Evolutionary conservation across 2,113 vertebrate genomes (phyloP), one percentile per base, ranked within the genome.

Genomic region (Barbus barbus): DNA sequence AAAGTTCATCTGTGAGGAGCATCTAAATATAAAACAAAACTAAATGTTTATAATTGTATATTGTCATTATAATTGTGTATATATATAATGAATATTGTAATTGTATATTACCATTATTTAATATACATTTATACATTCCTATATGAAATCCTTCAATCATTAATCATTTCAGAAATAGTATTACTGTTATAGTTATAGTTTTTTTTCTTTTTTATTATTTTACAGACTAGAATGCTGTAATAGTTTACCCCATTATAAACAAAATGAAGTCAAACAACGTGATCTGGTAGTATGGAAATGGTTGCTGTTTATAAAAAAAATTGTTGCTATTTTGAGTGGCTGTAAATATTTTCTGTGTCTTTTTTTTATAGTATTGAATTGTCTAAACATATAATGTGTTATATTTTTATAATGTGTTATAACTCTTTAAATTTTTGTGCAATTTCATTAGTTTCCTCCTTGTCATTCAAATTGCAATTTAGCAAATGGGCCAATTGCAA

Each of bases 11-110:
- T 76, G 9, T 63, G 73, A 56, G 33, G 53, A 72, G 36, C 77
- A 61, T 31, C 76, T 73, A 51, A 74, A 83, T 76, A 24, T 85
- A 28, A 75, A 85, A 80, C 73, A 6, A 79, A 89, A 86, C 63
- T 14, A 73, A 60, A 67, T 33, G 9, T 56, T 56, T 56, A 56
- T 22, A 56, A 56, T 22, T 56, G 51, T 56, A 9, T 56, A 22
- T 56, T 56, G 20, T 22, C 20, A 53, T 18, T 20, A 53, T 20
- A 18, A 53, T 53, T 8, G 48, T 51, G 48, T n/a, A n/a, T 18
- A 53, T 53, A 4, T 48, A 4, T 16, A 48, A 48, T 16, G 46
- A 16, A 48, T 48, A 48, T 46, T 53, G 20, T 53, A 51, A 53
- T 53, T 53, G 18, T 53, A 53, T 6, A 53, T 20, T 53, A 53